Evolutionary conservation across 1,140 invertebrate species (phyloP).

Genomic region (Orussus abietinus): DNA sequence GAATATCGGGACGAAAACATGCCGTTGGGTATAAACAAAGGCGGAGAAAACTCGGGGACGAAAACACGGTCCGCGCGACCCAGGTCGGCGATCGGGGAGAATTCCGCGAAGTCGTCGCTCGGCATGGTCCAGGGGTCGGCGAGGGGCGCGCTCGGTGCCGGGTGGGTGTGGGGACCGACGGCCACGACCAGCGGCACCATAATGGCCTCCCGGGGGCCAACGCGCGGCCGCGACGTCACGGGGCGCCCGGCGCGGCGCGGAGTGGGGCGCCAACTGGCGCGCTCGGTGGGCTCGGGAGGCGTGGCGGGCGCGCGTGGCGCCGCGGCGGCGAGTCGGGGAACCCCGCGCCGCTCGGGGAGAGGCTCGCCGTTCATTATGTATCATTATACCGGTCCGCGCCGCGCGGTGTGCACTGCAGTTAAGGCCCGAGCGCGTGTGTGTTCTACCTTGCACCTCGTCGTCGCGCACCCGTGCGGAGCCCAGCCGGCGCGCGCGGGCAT

Average conservation of each 20-base stretch:
- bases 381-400: slow-evolving; percentile 56
- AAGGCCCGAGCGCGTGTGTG: slow-evolving; percentile 49
- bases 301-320: slow-evolving; percentile 31
- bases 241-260: slow-evolving; percentile 8
- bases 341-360: slow-evolving; percentile 41
- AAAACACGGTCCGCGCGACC: too few species aligned
- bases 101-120: too few species aligned
- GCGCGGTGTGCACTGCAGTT: slow-evolving; percentile 53
- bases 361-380: slow-evolving; percentile 55
- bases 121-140: slow-evolving; percentile 22
- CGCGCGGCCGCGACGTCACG: slow-evolving; percentile 17
- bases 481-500: slow-evolving; percentile 2
- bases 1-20: too few species aligned
- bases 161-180: slow-evolving; percentile 13
- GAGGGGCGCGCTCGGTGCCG: slow-evolving; percentile 19
- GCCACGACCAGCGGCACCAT: slow-evolving; percentile 40
- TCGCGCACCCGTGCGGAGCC: slow-evolving; percentile 13
- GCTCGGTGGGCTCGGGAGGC: slow-evolving; percentile 21
- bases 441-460: slow-evolving; percentile 20
- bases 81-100: too few species aligned
- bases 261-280: slow-evolving; percentile 25
- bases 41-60: too few species aligned
- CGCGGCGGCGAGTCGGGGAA: slow-evolving; percentile 32
- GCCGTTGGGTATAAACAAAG: too few species aligned
- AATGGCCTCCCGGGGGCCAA: slow-evolving; percentile 44